phyloP scores from a whole-genome alignment of 2,113 vertebrate genomes.

The Hippocampus barbouri region DNA sequence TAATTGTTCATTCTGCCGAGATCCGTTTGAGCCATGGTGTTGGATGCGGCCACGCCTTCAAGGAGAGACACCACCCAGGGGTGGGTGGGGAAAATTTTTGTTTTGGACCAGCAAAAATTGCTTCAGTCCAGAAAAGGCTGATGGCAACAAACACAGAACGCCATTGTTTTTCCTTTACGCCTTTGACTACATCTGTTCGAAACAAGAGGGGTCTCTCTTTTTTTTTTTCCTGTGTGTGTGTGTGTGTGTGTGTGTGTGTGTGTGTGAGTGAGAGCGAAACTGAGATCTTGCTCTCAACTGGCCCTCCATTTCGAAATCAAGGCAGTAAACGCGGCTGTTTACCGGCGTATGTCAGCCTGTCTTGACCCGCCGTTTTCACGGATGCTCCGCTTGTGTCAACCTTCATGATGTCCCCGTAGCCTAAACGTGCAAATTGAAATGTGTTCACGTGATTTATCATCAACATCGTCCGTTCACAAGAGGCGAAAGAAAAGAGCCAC shows the following conservation, averaged over 20 bases:
- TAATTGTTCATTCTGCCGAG: conserved; percentile 23
- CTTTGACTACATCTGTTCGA: too few species aligned
- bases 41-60: conserved; percentile 29
- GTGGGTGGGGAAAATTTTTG: neutral
- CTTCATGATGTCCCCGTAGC: conserved; percentile 26
- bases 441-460: neutral
- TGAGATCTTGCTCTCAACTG: neutral
- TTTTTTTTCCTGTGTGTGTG: neutral
- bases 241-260: neutral
- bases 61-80: neutral
- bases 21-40: conserved; percentile 41
- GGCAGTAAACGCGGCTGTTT: neutral
- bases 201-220: too few species aligned
- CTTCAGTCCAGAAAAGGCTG: neutral
- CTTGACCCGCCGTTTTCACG: conserved; percentile 2
- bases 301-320: neutral
- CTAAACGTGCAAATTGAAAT: conserved; percentile 14
- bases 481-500: neutral
- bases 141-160: neutral
- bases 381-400: conserved; percentile 39
- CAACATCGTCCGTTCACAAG: neutral
- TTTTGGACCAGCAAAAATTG: neutral
- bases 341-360: conserved; percentile 20
- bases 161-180: too few species aligned
- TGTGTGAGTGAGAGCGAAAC: too few species aligned